A percentile compares a stretch with the other conserved stretches of the same genome.
Evolutionary conservation across 2,888 invertebrate species (phyloP).

Genomic region (Drosophila ustulata): DNA sequence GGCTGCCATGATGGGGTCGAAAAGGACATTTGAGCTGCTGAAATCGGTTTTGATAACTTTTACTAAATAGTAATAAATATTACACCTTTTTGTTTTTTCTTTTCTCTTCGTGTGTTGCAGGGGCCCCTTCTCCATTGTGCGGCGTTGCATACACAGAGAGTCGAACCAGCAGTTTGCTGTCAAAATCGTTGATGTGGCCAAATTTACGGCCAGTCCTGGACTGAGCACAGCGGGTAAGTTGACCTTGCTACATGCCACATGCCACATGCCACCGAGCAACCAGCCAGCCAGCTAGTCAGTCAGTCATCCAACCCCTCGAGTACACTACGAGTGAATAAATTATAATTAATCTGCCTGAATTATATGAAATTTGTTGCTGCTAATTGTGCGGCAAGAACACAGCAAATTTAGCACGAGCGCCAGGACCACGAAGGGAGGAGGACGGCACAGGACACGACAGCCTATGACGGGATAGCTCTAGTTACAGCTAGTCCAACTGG

Average conservation of each 20-base stretch:
- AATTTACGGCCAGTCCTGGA: conserved; percentile 98
- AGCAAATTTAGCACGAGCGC: conserved; percentile 46
- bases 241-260: conserved; percentile 34
- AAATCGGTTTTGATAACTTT: conserved; percentile 26
- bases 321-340: conserved; percentile 71
- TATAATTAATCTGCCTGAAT: conserved; percentile 78
- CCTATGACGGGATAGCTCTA: conserved; percentile 6
- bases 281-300: conserved; percentile 1
- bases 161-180: conserved; percentile 98
- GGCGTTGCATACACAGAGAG: conserved; percentile 97
- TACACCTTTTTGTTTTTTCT: conserved; percentile 8
- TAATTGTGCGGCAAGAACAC: conserved; percentile 64
- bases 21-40: conserved; percentile 14
- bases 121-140: conserved; percentile 98
- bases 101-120: conserved; percentile 85
- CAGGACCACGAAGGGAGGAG: conserved; percentile 11
- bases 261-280: conserved; percentile 1
- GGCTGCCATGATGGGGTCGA: conserved; percentile 27
- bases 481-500: conserved; percentile 12
- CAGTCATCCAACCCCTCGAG: conserved; percentile 15
- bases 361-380: conserved; percentile 73
- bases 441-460: conserved; percentile 1
- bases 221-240: conserved; percentile 96
- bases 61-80: conserved; percentile 14
- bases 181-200: conserved; percentile 98